These are phyloP conservation scores for Orestias chungarensis DNA, from an alignment of 2,797 vertebrate genomes.

Conservation along the genomic window DNA sequence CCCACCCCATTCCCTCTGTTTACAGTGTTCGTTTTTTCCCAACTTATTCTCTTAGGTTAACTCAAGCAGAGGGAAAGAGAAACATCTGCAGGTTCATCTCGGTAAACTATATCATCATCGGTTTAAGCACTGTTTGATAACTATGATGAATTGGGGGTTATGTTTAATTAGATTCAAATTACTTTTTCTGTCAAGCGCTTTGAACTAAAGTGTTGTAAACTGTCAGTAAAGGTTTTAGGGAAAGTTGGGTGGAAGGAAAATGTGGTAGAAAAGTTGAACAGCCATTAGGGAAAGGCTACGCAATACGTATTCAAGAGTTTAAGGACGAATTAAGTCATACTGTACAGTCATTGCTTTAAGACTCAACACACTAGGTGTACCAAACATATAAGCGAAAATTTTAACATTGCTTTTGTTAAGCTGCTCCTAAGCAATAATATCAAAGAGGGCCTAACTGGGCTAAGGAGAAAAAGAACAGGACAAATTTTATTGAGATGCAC, in stretches of 20 bases:
- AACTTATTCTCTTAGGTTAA: slow-evolving; percentile 12
- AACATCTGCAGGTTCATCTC: neutral
- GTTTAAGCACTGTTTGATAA: no score
- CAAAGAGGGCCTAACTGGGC: neutral
- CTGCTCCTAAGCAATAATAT: neutral
- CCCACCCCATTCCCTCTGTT: slow-evolving; percentile 14
- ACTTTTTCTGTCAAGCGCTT: no score
- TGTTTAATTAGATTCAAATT: no score
- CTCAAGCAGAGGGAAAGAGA: neutral
- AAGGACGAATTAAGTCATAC: neutral
- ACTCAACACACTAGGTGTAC: neutral
- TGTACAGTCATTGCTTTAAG: neutral
- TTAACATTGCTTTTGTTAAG: neutral
- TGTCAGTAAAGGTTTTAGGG: no score
- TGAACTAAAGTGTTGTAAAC: no score
- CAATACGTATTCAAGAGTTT: neutral
- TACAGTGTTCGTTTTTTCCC: slow-evolving; percentile 12
- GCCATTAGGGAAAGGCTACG: neutral
- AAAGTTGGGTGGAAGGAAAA: neutral
- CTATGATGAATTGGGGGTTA: neutral
- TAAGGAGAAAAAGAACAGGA: neutral
- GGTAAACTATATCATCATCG: neutral
- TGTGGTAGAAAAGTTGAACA: neutral
- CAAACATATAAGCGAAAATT: neutral
- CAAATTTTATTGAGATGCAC: neutral